Percentiles rank a stretch among this genome's conserved stretches.
These are phyloP conservation scores for Eustalomyia histrio DNA, from an alignment of 2,888 invertebrate species.

Conservation along the genomic window DNA sequence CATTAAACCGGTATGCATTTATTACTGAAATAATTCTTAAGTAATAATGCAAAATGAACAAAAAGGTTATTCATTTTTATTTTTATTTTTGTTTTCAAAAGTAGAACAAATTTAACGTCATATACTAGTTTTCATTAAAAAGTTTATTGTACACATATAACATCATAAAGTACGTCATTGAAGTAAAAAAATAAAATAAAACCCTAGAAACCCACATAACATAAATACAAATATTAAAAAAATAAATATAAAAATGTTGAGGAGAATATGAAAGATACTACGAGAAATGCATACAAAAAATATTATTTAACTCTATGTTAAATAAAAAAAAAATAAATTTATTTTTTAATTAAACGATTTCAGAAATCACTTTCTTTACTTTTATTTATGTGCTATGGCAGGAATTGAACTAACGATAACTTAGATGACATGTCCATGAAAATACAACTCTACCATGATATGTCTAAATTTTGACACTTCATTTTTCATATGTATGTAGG, in stretches of 20 bases:
- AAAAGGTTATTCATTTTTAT: not conserved
- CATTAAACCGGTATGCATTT: not conserved
- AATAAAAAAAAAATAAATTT: too few species aligned
- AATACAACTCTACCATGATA: not conserved
- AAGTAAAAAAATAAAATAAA: constrained; percentile 48
- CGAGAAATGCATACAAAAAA: not conserved
- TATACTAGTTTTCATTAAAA: constrained; percentile 56
- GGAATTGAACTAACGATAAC: not conserved
- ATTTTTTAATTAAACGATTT: too few species aligned
- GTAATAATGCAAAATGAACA: constrained; percentile 4
- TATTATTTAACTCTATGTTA: not conserved
- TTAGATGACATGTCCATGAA: not conserved
- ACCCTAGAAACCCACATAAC: constrained; percentile 62
- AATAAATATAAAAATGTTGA: not conserved
- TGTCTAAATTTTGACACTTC: not conserved
- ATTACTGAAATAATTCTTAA: not conserved
- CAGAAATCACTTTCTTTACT: not conserved
- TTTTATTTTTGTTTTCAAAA: constrained; percentile 26
- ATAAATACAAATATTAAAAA: constrained; percentile 8
- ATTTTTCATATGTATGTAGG: not conserved
- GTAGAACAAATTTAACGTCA: constrained; percentile 63
- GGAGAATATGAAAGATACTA: not conserved
- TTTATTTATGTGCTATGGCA: not conserved
- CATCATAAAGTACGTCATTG: constrained; percentile 54
- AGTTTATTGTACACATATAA: not conserved